Evolutionary conservation across 2,797 vertebrate species (phyloP).

Genomic region (Chromobotia macracanthus): DNA sequence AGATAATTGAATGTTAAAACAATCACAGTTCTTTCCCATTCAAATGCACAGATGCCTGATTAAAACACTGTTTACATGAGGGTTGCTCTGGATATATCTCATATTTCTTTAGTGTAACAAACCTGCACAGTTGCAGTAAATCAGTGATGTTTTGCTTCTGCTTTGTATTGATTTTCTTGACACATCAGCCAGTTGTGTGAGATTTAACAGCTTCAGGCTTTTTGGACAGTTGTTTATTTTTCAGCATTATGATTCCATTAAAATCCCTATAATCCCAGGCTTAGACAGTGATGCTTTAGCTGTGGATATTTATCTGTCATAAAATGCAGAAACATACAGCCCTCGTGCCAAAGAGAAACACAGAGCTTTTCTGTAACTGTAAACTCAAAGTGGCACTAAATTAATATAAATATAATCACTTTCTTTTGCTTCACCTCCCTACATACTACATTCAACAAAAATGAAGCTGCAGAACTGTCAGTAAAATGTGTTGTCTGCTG

Average conservation of each 20-base stretch:
- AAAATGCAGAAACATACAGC: slow-evolving; percentile 30
- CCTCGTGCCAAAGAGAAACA: slow-evolving; percentile 7
- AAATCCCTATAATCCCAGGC: slow-evolving; percentile 50
- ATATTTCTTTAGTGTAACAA: slow-evolving; percentile 40
- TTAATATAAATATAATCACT: slow-evolving; percentile 39
- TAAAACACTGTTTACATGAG: too few species aligned
- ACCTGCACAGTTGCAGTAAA: slow-evolving; percentile 20
- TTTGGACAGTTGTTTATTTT: slow-evolving; percentile 37
- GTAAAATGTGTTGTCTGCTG: neutral
- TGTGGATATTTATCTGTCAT: slow-evolving; percentile 37
- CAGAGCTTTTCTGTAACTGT: slow-evolving; percentile 5
- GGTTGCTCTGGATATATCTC: too few species aligned
- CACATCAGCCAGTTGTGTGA: slow-evolving; percentile 22
- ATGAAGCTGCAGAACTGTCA: slow-evolving; percentile 32
- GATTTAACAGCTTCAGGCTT: slow-evolving; percentile 15
- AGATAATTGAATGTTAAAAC: too few species aligned
- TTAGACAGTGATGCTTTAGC: slow-evolving; percentile 41
- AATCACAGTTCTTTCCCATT: too few species aligned
- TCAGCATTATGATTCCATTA: slow-evolving; percentile 41
- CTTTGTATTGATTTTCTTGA: slow-evolving; percentile 46
- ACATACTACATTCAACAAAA: slow-evolving; percentile 26
- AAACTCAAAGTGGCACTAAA: slow-evolving; percentile 35
- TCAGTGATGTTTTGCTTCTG: slow-evolving; percentile 35
- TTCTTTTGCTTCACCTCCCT: slow-evolving; percentile 9
- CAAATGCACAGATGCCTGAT: slow-evolving; percentile 15